A percentile compares a stretch with the other conserved stretches of the same genome.
phyloP scores from a whole-genome alignment of 2,797 vertebrate species.

The Etheostoma perlongum region DNA sequence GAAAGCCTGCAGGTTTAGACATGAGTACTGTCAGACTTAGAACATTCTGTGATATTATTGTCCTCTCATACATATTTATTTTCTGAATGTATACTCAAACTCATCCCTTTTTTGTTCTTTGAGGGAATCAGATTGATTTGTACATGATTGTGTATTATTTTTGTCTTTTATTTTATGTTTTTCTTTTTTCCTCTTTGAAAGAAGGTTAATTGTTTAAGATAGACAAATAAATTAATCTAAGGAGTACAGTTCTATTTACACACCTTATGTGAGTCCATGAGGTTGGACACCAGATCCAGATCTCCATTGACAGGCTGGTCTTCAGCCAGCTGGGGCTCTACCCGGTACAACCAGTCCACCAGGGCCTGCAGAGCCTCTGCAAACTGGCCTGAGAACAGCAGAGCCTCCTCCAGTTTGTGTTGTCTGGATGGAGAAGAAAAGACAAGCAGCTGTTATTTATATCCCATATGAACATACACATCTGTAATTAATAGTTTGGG shows the following conservation, averaged over 20 bases:
- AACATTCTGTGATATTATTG: not conserved
- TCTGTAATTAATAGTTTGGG: not conserved
- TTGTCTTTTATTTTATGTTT: not conserved
- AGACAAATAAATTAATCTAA: no score
- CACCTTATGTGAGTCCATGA: constrained; percentile 99
- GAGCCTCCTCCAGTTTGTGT: constrained; percentile 98
- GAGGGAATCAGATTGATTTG: no score
- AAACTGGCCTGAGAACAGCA: constrained; percentile 98
- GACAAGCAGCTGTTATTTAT: not conserved
- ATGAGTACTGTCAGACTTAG: not conserved
- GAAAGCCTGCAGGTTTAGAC: constrained; percentile 86
- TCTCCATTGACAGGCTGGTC: constrained; percentile 97
- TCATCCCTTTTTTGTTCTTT: no score
- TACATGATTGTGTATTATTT: no score
- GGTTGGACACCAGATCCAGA: constrained; percentile 96
- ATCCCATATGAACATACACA: not conserved
- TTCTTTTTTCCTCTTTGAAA: no score
- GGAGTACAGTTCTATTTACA: not conserved
- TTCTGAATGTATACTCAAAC: no score
- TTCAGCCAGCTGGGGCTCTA: constrained; percentile 96
- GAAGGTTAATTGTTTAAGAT: no score
- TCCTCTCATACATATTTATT: not conserved
- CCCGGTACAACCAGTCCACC: constrained; percentile 98
- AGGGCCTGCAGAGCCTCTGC: constrained; percentile 96
- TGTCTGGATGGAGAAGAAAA: constrained; percentile 84